Evolutionary conservation across 2,888 invertebrate genomes (phyloP).

Genomic region (Lymantria dispar): DNA sequence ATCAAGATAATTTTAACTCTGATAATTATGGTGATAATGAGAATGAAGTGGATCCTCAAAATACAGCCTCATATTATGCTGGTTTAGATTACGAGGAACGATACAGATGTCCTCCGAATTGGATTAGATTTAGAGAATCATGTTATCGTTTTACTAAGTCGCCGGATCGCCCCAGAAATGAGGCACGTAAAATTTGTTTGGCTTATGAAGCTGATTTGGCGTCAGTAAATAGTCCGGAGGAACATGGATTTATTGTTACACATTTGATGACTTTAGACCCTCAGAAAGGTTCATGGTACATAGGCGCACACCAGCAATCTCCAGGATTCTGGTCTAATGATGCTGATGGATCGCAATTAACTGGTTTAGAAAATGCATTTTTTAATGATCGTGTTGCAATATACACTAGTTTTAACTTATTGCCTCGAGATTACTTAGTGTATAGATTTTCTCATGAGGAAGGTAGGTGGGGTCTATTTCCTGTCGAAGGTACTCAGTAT

Average conservation of each 20-base stretch:
- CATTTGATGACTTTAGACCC: constrained; percentile 92
- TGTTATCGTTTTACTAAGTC: constrained; percentile 96
- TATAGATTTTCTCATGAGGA: constrained; percentile 88
- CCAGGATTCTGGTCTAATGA: constrained; percentile 92
- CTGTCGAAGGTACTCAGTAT: constrained; percentile 89
- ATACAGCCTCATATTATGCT: constrained; percentile 64
- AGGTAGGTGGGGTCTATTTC: constrained; percentile 93
- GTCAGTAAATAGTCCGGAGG: constrained; percentile 90
- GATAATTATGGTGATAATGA: constrained; percentile 59
- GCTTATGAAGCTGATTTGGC: constrained; percentile 91
- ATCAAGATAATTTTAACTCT: constrained; percentile 60
- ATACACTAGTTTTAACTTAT: constrained; percentile 72
- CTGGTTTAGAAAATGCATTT: constrained; percentile 91
- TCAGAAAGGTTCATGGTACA: constrained; percentile 93
- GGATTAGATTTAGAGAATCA: constrained; percentile 90
- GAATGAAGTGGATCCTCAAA: constrained; percentile 67
- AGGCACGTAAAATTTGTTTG: constrained; percentile 92
- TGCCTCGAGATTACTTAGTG: constrained; percentile 88
- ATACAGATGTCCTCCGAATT: constrained; percentile 90
- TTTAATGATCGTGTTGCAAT: constrained; percentile 81
- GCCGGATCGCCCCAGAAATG: constrained; percentile 89
- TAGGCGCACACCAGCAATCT: constrained; percentile 89
- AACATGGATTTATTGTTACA: constrained; percentile 93
- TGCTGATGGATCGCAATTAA: constrained; percentile 89
- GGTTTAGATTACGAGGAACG: constrained; percentile 71